Evolutionary conservation across 2,113 vertebrate genomes (phyloP), one percentile per base, ranked within the genome.

Genomic region (Pardalotus punctatus): DNA sequence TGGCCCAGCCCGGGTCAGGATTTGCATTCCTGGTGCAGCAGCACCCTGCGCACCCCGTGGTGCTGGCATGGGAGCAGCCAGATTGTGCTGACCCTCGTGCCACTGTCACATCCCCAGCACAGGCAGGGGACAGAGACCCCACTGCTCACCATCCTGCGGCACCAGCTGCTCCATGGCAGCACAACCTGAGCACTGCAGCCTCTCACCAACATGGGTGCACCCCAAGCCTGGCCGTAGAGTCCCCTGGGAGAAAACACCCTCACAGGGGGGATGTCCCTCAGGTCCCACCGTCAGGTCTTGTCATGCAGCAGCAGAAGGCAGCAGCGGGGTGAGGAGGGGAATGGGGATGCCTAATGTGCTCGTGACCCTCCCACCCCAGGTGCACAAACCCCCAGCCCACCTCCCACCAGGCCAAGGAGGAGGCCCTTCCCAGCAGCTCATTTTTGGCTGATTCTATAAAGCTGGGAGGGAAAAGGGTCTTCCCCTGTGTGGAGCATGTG

Each of bases 21-120:
- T 76, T 83, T 50, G 77, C 80, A 65, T 92, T 88, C 53, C 9
- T 0, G 0, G 35, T 5, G 1, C 57, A 54, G 58, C 5, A 3
- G 69, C 28, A 62, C 62, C 66, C 65, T 0, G 0, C 9, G 11
- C 22, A 51, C 65, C 85, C 81, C 0, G 0, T 0, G 10, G 62
- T 5, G 21, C 81, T 64, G 60, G 43, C 10, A 13, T 3, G 2
- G 48, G 82, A 85, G 22, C 86, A 60, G 36, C 51, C 6, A 1
- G 72, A 19, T 23, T 43, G n/a, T 38, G 36, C n/a, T 2, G 3
- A 20, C 12, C 50, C 56, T 48, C 0, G 1, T 66, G 76, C 42
- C 80, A 43, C n/a, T 4, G 1, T 60, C 23, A 1, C 2, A 4
- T 61, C 70, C 73, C 31, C 58, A 15, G 48, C 1, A 1, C 3